These are phyloP conservation scores for Rhombomys opimus DNA, from an alignment of 2,113 vertebrate genomes.

Conservation along the genomic window DNA sequence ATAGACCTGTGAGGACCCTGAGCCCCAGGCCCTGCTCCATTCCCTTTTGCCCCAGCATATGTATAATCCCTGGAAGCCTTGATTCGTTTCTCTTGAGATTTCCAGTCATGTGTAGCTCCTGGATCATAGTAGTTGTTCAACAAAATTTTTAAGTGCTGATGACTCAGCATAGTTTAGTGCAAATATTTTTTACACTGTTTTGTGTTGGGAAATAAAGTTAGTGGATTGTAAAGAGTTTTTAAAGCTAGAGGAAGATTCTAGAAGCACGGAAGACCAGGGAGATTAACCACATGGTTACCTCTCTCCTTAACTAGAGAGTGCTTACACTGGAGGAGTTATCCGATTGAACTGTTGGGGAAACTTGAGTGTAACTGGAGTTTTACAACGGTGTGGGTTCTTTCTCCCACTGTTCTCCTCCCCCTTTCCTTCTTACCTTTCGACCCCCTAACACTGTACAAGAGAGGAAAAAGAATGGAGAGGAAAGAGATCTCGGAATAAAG, in stretches of 20 bases:
- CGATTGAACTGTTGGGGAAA: neutral
- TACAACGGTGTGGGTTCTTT: no score
- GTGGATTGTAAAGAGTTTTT: neutral
- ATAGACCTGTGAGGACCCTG: neutral
- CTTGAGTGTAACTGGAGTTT: no score
- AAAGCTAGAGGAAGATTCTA: neutral
- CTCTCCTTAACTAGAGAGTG: neutral
- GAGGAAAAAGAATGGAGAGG: no score
- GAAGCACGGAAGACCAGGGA: neutral
- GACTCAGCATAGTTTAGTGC: neutral
- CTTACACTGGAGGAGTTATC: neutral
- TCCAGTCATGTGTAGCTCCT: neutral
- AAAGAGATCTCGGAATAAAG: no score
- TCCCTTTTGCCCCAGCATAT: neutral
- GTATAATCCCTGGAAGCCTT: neutral
- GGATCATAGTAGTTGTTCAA: neutral
- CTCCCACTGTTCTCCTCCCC: no score
- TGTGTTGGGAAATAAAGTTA: neutral
- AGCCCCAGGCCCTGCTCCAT: neutral
- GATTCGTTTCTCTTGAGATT: conserved; percentile 22
- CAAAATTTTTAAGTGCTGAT: neutral
- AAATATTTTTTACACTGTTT: neutral
- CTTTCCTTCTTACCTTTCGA: no score
- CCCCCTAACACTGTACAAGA: no score
- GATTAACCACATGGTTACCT: neutral